Base-by-base conservation (phyloP, 2,113 vertebrate genomes). In the Solea senegalensis region DNA sequence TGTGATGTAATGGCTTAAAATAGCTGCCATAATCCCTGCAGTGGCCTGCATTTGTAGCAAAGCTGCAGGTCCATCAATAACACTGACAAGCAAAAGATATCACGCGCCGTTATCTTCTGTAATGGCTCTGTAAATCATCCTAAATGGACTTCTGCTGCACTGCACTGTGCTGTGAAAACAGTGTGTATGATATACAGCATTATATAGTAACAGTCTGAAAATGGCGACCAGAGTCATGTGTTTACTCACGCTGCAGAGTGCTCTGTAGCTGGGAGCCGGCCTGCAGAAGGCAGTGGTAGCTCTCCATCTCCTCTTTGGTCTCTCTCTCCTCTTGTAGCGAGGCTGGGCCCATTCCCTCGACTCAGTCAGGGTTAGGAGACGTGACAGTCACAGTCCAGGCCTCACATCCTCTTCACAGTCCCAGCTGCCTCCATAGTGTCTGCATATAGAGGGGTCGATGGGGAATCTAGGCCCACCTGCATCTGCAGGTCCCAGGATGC, bases 201-300 rank as follows among this genome's bases (percentile, higher is more conserved):
- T 41, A 10, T 8, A 65, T 4, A 14, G 1, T 48, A 14, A 70
- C 79, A 71, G 43, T 64, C 63, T 74, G 39, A 43, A 13, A 48
- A 50, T 51, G 28, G 50, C 16, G 13, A 6, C 3, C 9, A 14
- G 5, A 72, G 74, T 69, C 28, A 14, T 27, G 34, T 76, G 53
- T 72, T 49, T 72, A 92, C 95, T 95, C 87, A 97, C 96, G 91
- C 90, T 94, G 92, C 88, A 88, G 89, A 48, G 88, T 92, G 82
- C 84, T 90, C 86, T 95, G 89, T 43, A 95, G 93, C 90, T 93
- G 88, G 21, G 93, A 94, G 81, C 92, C 92, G 12, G 94, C 91
- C 73, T 92, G 95, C 90, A 95, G 91, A 62, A 97, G 93, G 88
- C 90, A 86, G 80, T 90, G 94, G 86, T 96, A 96, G 76, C 92